phyloP scores from a whole-genome alignment of 2,888 invertebrate species.

The Sympetrum striolatum region DNA sequence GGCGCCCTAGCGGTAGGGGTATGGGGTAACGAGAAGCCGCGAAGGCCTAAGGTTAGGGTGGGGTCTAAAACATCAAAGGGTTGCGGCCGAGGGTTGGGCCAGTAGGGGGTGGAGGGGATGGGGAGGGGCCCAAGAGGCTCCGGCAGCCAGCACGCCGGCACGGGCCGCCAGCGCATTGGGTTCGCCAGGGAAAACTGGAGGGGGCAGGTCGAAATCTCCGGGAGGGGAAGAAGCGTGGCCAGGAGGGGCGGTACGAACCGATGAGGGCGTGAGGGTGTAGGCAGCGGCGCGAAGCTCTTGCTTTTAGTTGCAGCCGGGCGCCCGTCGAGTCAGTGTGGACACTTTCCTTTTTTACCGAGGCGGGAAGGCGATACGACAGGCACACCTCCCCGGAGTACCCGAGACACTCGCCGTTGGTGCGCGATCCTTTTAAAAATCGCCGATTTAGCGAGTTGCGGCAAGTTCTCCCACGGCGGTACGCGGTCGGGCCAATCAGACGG shows the following conservation, averaged over 20 bases:
- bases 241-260: not conserved
- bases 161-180: not conserved
- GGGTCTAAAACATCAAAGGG: constrained; percentile 12
- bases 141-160: constrained; percentile 24
- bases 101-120: not conserved
- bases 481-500: constrained; percentile 23
- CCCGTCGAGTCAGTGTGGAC: constrained; percentile 30
- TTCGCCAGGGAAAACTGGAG: not conserved
- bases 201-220: not conserved
- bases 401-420: not conserved
- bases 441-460: not conserved
- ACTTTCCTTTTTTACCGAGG: not conserved
- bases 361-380: not conserved
- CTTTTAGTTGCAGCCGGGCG: constrained; percentile 41
- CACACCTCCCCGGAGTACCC: not conserved
- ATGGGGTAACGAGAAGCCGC: not conserved
- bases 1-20: not conserved
- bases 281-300: constrained; percentile 18
- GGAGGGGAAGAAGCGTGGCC: not conserved
- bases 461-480: not conserved
- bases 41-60: constrained; percentile 14
- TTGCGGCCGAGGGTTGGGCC: not conserved
- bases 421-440: not conserved
- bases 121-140: not conserved
- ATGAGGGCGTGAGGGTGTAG: constrained; percentile 28